phyloP scores from a whole-genome alignment of 2,113 vertebrate species.

The Pachypanchax playfairii region DNA sequence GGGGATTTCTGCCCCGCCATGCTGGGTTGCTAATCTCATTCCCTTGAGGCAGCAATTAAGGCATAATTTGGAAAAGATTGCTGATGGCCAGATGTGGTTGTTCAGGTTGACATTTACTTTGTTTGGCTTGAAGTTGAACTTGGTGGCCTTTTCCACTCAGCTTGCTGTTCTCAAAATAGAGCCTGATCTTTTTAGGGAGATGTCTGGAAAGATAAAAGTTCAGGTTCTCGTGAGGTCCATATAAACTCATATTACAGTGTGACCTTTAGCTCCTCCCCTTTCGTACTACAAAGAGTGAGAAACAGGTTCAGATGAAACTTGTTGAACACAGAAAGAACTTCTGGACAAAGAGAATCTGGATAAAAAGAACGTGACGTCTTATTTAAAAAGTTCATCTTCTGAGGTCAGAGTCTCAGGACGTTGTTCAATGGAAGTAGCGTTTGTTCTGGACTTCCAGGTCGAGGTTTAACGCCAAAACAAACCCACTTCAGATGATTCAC shows the following conservation, averaged over 20 bases:
- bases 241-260: too few species aligned
- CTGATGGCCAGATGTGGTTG: slow-evolving; percentile 23
- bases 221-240: slow-evolving; percentile 40
- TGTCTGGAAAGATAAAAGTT: slow-evolving; percentile 43
- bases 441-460: too few species aligned
- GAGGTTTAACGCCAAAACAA: too few species aligned
- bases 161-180: slow-evolving; percentile 65
- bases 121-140: slow-evolving; percentile 68
- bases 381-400: too few species aligned
- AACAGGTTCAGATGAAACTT: background rate
- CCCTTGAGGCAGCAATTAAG: slow-evolving; percentile 26
- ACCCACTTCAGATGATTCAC: too few species aligned
- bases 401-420: too few species aligned
- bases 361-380: too few species aligned
- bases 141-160: slow-evolving; percentile 36
- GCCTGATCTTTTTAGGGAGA: slow-evolving; percentile 45
- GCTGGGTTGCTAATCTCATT: slow-evolving; percentile 16
- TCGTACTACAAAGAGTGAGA: background rate
- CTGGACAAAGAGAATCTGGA: too few species aligned
- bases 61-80: slow-evolving; percentile 38
- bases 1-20: slow-evolving; percentile 36
- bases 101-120: slow-evolving; percentile 63
- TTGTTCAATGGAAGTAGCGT: too few species aligned
- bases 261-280: too few species aligned
- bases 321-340: background rate